These are phyloP conservation scores for Amphimedon queenslandica DNA, from an alignment of 37 sponge, comb jelly and placozoan species.

Conservation along the genomic window DNA sequence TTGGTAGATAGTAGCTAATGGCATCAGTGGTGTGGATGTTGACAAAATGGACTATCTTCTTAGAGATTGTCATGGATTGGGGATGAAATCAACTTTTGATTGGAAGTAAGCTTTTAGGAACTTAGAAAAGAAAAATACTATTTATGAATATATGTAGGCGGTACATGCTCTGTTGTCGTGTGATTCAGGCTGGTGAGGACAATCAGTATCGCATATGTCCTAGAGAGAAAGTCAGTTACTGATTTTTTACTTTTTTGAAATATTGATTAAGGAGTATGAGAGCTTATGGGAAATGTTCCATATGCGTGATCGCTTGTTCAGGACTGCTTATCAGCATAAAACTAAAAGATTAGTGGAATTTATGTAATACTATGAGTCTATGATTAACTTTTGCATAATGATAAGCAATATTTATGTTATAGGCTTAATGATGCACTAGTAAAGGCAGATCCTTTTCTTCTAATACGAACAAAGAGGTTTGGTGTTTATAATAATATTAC, in stretches of 20 bases:
- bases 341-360: conserved; percentile 1
- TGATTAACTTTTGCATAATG: no score
- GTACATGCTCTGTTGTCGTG: not conserved
- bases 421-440: not conserved
- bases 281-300: not conserved
- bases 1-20: conserved; percentile 1
- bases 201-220: not conserved
- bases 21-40: no score
- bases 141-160: no score
- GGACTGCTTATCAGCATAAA: conserved; percentile 3
- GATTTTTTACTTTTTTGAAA: not conserved
- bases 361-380: not conserved
- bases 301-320: not conserved
- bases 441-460: not conserved
- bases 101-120: conserved; percentile 9
- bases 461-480: no score
- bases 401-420: not conserved
- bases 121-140: no score
- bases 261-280: no score
- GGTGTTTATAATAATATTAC: no score
- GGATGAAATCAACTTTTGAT: not conserved
- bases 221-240: not conserved
- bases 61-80: conserved; percentile 3
- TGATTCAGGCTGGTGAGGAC: not conserved
- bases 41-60: conserved; percentile 2